These are phyloP conservation scores for Hydropotes inermis DNA, from an alignment of 2,113 vertebrate species.

Conservation along the genomic window DNA sequence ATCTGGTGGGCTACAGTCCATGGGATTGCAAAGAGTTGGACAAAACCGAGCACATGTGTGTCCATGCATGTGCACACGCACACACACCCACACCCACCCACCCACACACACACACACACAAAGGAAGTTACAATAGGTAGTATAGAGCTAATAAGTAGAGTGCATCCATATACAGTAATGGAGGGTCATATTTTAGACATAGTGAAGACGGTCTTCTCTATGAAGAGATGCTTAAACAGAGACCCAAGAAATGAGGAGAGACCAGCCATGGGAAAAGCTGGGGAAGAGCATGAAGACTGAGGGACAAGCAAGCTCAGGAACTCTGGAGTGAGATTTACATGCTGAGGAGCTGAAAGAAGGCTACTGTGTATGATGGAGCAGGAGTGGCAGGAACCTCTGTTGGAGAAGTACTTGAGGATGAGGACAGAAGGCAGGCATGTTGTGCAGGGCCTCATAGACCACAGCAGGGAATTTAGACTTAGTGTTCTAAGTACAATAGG, in stretches of 20 bases:
- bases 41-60: background rate
- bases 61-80: fast-evolving
- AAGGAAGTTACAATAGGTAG: background rate
- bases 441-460: background rate
- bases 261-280: background rate
- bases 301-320: background rate
- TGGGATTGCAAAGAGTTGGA: background rate
- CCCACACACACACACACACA: background rate
- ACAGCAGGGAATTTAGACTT: background rate
- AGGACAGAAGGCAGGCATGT: background rate
- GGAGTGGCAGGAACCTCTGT: too few species aligned
- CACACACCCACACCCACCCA: background rate
- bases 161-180: background rate
- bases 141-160: background rate
- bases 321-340: background rate
- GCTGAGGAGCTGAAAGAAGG: background rate
- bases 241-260: background rate
- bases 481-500: background rate
- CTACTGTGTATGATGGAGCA: background rate
- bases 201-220: background rate
- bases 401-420: background rate
- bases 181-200: background rate
- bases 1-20: background rate
- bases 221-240: background rate
- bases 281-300: background rate